phyloP scores from a whole-genome alignment of 2,888 invertebrate species.

The Pterostichus madidus region DNA sequence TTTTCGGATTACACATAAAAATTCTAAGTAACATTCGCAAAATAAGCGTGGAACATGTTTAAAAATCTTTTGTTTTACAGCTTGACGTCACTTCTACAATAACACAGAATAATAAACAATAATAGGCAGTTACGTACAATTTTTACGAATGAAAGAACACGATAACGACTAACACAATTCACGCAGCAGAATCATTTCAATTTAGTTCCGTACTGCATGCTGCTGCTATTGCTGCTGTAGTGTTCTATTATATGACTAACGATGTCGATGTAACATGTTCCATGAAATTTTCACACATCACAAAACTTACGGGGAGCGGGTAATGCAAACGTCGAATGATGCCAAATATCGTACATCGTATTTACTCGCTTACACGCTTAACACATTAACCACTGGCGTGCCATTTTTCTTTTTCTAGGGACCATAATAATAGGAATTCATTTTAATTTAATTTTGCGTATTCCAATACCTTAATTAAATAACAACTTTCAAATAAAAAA shows the following conservation, averaged over 20 bases:
- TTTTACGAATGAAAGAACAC: too few relatives aligned
- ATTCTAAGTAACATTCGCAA: too few relatives aligned
- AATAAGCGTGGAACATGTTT: too few relatives aligned
- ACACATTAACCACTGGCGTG: conserved; percentile 24
- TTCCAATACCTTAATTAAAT: background rate
- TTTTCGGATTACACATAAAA: too few relatives aligned
- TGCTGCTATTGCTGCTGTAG: too few relatives aligned
- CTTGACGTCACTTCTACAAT: too few relatives aligned
- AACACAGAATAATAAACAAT: too few relatives aligned
- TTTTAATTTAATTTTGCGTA: background rate
- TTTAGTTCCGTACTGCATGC: too few relatives aligned
- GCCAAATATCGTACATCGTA: conserved; percentile 48
- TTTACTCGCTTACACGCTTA: conserved; percentile 10
- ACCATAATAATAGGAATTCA: background rate
- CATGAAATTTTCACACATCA: conserved; percentile 20
- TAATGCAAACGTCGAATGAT: conserved; percentile 37
- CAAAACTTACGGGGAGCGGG: background rate
- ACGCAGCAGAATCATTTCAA: too few relatives aligned
- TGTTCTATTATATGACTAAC: conserved; percentile 9
- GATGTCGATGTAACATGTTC: background rate
- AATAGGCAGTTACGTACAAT: too few relatives aligned
- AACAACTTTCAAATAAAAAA: background rate
- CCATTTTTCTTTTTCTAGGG: background rate
- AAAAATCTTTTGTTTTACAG: too few relatives aligned
- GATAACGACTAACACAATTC: background rate